A percentile compares a stretch with the other conserved stretches of the same genome.
phyloP scores from a whole-genome alignment of 2,888 invertebrate genomes.

The Drosophila meridiana region DNA sequence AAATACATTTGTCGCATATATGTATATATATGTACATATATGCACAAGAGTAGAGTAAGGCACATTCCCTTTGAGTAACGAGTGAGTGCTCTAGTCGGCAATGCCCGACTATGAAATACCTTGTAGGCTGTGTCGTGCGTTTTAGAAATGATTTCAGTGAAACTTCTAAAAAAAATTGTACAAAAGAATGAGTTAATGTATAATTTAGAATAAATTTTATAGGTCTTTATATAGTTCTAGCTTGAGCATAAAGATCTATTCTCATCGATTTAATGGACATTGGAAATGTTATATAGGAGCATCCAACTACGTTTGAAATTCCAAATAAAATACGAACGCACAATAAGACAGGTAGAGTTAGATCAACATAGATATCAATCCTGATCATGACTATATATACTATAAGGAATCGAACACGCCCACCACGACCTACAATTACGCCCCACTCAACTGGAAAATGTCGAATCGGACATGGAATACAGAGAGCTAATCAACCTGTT shows the following conservation, averaged over 20 bases:
- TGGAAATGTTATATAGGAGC: too few relatives aligned
- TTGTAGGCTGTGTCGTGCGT: neutral
- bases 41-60: slow-evolving; percentile 17
- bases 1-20: slow-evolving; percentile 1
- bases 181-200: neutral
- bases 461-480: too few relatives aligned
- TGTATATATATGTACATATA: neutral
- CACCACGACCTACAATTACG: neutral
- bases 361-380: neutral
- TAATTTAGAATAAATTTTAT: neutral
- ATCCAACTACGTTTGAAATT: neutral
- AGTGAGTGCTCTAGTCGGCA: neutral
- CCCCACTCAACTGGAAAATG: too few relatives aligned
- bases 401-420: neutral
- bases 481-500: slow-evolving; percentile 72
- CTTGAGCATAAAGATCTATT: neutral
- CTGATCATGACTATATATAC: neutral
- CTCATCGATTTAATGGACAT: neutral
- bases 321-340: neutral
- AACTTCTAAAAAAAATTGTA: neutral
- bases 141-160: neutral
- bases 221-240: too few relatives aligned
- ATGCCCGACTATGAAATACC: slow-evolving; percentile 1
- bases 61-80: slow-evolving; percentile 11
- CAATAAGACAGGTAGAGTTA: neutral